Evolutionary conservation across 2,888 invertebrate genomes (phyloP).

Genomic region (Caenorhabditis sp.): DNA sequence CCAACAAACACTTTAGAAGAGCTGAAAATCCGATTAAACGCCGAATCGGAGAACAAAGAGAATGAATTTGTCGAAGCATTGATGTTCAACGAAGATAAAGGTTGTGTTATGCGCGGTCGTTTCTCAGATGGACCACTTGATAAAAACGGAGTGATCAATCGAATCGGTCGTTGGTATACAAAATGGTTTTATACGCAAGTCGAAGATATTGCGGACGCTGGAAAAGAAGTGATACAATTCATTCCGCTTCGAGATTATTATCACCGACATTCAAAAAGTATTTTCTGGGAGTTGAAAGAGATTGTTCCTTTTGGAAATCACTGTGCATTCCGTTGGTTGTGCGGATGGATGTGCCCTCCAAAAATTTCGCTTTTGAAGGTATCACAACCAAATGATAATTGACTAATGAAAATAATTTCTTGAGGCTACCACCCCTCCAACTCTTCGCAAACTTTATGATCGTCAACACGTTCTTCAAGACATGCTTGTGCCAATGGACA

Average conservation of each 20-base stretch:
- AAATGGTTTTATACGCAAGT: conserved; percentile 87
- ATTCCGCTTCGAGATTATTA: conserved; percentile 84
- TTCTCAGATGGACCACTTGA: conserved; percentile 58
- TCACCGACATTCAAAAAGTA: conserved; percentile 81
- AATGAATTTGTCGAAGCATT: conserved; percentile 83
- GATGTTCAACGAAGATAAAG: conserved; percentile 77
- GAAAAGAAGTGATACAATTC: conserved; percentile 72
- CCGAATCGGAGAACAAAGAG: conserved; percentile 74
- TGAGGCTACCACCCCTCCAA: conserved; percentile 45
- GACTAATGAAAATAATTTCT: background rate
- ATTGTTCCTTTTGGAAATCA: conserved; percentile 86
- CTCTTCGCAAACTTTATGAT: conserved; percentile 76
- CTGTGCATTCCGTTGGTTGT: conserved; percentile 78
- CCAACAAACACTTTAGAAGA: conserved; percentile 74
- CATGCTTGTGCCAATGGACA: conserved; percentile 80
- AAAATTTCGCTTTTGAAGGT: conserved; percentile 82
- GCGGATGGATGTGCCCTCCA: conserved; percentile 85
- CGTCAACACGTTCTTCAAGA: conserved; percentile 82
- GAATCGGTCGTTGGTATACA: conserved; percentile 81
- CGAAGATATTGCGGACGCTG: conserved; percentile 72
- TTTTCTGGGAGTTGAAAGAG: conserved; percentile 87
- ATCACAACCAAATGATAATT: background rate
- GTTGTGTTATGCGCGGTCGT: conserved; percentile 81
- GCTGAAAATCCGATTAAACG: conserved; percentile 72
- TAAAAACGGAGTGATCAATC: conserved; percentile 74